Percentiles rank a stretch among this genome's conserved stretches.
phyloP scores from a whole-genome alignment of 2,888 invertebrate species.

The Mythimna vitellina region DNA sequence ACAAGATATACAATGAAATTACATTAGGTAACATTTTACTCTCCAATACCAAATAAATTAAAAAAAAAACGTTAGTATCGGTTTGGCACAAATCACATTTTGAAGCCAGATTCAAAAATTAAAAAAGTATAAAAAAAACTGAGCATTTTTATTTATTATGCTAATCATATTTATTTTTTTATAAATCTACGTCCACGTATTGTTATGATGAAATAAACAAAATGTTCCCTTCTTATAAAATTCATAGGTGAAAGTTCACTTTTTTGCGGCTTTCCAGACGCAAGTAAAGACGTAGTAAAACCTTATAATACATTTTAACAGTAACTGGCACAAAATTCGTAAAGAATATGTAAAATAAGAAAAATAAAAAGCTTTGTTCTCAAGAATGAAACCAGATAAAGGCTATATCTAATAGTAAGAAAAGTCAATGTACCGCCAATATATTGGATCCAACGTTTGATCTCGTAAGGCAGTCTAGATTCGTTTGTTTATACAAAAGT shows the following conservation, averaged over 20 bases:
- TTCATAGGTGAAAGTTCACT: slow-evolving; percentile 25
- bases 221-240: slow-evolving; percentile 48
- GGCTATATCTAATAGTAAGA: slow-evolving; percentile 12
- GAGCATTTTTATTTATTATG: slow-evolving; percentile 78
- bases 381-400: slow-evolving; percentile 39
- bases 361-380: slow-evolving; percentile 38
- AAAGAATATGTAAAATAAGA: slow-evolving; percentile 69
- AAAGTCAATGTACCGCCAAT: not conserved
- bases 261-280: slow-evolving; percentile 20
- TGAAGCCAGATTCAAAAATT: slow-evolving; percentile 70
- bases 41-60: slow-evolving; percentile 79
- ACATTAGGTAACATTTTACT: slow-evolving; percentile 83
- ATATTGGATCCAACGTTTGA: slow-evolving; percentile 45
- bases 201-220: slow-evolving; percentile 39
- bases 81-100: slow-evolving; percentile 83
- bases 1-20: slow-evolving; percentile 80
- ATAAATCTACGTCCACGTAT: slow-evolving; percentile 48
- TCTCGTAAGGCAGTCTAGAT: slow-evolving; percentile 23
- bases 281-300: slow-evolving; percentile 50
- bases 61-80: slow-evolving; percentile 63
- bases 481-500: slow-evolving; percentile 33
- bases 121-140: slow-evolving; percentile 66
- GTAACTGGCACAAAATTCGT: slow-evolving; percentile 89
- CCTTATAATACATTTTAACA: slow-evolving; percentile 70
- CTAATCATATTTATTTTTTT: slow-evolving; percentile 56